These are phyloP conservation scores for Shargacucullia verbasci DNA, from an alignment of 2,888 invertebrate species.

Conservation along the genomic window DNA sequence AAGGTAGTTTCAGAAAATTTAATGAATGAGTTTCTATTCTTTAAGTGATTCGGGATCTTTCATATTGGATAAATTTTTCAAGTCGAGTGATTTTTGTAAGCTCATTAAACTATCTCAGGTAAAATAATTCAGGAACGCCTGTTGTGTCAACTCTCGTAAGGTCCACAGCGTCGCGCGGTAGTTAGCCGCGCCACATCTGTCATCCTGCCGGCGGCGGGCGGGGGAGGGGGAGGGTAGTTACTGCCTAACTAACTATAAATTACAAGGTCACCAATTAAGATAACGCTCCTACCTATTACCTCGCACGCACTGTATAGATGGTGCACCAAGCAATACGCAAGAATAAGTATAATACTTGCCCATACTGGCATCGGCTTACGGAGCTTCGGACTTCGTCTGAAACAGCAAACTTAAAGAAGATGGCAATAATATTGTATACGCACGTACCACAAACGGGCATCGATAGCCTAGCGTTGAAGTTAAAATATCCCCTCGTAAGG, in stretches of 20 bases:
- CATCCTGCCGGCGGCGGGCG: constrained; percentile 12
- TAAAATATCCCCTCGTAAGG: constrained; percentile 55
- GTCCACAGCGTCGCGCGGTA: constrained; percentile 10
- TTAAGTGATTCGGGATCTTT: background rate
- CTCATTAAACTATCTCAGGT: background rate
- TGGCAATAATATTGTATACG: constrained; percentile 4
- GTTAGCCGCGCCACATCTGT: constrained; percentile 45
- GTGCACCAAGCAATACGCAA: constrained; percentile 1
- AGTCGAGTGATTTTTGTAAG: background rate
- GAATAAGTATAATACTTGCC: background rate
- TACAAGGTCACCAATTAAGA: constrained; percentile 76
- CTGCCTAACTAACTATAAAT: constrained; percentile 71
- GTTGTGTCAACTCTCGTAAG: constrained; percentile 50
- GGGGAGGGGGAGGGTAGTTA: constrained; percentile 21
- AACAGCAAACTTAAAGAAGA: background rate
- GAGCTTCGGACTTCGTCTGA: background rate
- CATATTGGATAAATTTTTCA: background rate
- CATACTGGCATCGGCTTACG: background rate
- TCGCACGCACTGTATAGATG: constrained; percentile 20
- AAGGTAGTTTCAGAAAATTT: no score
- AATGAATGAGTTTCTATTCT: background rate
- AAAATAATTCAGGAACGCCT: background rate
- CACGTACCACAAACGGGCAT: constrained; percentile 9
- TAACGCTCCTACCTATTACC: constrained; percentile 51
- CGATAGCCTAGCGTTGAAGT: constrained; percentile 29